Evolutionary conservation across 2,797 vertebrate species (phyloP).

Genomic region (Sebastes jordani): DNA sequence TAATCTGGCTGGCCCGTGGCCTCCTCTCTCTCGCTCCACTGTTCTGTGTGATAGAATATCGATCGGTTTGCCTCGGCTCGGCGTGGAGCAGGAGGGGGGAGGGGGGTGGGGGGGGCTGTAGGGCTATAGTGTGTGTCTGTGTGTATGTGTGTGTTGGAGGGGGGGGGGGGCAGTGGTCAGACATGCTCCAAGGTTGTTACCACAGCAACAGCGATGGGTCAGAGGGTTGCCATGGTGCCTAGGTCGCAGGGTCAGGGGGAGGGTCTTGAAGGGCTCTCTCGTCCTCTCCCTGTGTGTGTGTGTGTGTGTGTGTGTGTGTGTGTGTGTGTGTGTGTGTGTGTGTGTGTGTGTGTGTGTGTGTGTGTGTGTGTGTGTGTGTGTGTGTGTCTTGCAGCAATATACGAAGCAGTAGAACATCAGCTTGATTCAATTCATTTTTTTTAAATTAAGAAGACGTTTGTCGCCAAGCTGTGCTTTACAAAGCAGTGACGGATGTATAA

Average conservation of each 20-base stretch:
- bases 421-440: neutral
- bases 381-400: constrained; percentile 7
- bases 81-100: constrained; percentile 56
- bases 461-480: neutral
- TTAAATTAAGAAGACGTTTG: neutral
- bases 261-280: constrained; percentile 64
- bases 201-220: constrained; percentile 85
- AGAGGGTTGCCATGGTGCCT: constrained; percentile 85
- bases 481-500: neutral
- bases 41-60: constrained; percentile 90
- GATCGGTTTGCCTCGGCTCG: constrained; percentile 84
- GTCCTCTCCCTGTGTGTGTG: constrained; percentile 32
- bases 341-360: constrained; percentile 2
- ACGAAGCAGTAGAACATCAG: neutral
- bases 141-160: constrained; percentile 22
- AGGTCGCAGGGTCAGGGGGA: constrained; percentile 81
- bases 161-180: constrained; percentile 80
- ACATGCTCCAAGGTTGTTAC: constrained; percentile 86
- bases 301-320: constrained; percentile 17
- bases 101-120: neutral
- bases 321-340: constrained; percentile 24
- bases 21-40: constrained; percentile 86
- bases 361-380: neutral
- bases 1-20: constrained; percentile 85
- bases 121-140: constrained; percentile 46